phyloP scores from a whole-genome alignment of 2,113 vertebrate genomes.

The Mustela nigripes region DNA sequence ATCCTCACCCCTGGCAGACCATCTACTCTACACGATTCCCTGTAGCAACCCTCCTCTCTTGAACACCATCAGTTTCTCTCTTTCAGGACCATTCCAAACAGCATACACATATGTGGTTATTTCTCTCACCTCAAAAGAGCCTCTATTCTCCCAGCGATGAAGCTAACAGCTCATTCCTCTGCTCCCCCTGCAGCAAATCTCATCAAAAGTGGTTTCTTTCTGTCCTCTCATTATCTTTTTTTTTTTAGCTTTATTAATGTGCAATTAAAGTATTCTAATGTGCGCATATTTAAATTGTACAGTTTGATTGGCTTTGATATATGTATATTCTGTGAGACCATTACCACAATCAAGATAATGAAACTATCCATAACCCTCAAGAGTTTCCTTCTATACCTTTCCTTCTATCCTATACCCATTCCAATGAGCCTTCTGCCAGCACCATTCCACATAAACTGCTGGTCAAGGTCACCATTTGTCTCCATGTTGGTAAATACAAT shows the following conservation, averaged over 20 bases:
- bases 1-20: background rate
- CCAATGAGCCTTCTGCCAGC: background rate
- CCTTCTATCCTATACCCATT: background rate
- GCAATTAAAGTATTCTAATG: background rate
- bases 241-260: constrained; percentile 2
- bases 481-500: background rate
- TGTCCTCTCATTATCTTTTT: background rate
- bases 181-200: background rate
- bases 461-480: background rate
- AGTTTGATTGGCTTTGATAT: background rate
- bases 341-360: background rate
- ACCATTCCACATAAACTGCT: background rate
- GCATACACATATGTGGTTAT: background rate
- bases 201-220: background rate
- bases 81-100: background rate
- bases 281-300: background rate
- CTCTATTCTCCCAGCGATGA: background rate
- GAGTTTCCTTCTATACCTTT: background rate
- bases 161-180: constrained; percentile 8
- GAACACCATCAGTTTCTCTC: background rate
- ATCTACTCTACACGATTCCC: background rate
- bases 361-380: background rate
- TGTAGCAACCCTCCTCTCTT: background rate
- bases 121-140: background rate
- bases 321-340: background rate